Base-by-base conservation (phyloP, 2,797 vertebrate genomes). In the Acrossocheilus fasciatus region DNA sequence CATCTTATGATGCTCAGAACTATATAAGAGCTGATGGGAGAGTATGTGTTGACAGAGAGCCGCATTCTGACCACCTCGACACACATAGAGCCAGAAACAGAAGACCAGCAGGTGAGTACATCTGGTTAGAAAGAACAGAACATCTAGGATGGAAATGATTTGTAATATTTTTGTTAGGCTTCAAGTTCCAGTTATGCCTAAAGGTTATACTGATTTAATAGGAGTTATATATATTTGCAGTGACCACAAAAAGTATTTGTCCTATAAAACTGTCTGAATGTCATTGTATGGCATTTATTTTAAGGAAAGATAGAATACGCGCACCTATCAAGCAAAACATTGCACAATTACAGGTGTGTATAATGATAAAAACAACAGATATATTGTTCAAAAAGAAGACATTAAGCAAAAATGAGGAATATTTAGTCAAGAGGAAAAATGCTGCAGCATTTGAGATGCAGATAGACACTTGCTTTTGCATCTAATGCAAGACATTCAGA, bases 1-100 rank as follows among this genome's bases (percentile, higher is more conserved):
- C 83, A 54, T 66, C 66, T 85, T 79, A 85, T 79, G 74, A 45
- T 79, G 75, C 64, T 86, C 54, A 72, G 66, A 39, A 23, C 54
- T 26, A 39, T 81, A 81, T 74, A 86, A 86, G 69, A 64, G 23
- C 43, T 64, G 68, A 83, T 45, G 15, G 68, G 17, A 54, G n/a
- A 26, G 64, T 52, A 52, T 86, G 26, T 36, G n/a, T 59, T 14
- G 17, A 39, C 54, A 47, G 69, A 43, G 39, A 50, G 20, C 45
- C 5, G 7, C 4, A 1, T 39, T 23, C 50, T 59, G 68, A 80
- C 2, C 7, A 14, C 6, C n/a, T 68, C 34, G 2, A 39, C 73
- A 73, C n/a, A 72, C 11, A 62, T 10, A 57, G 6, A 36, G 6
- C n/a, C 64, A 3, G 64, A 68, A 7, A 84, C 41, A 18, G 18